A percentile compares a stretch with the other conserved stretches of the same genome.
These are phyloP conservation scores for Zootermopsis nevadensis DNA, from an alignment of 2,888 invertebrate species.

Conservation along the genomic window DNA sequence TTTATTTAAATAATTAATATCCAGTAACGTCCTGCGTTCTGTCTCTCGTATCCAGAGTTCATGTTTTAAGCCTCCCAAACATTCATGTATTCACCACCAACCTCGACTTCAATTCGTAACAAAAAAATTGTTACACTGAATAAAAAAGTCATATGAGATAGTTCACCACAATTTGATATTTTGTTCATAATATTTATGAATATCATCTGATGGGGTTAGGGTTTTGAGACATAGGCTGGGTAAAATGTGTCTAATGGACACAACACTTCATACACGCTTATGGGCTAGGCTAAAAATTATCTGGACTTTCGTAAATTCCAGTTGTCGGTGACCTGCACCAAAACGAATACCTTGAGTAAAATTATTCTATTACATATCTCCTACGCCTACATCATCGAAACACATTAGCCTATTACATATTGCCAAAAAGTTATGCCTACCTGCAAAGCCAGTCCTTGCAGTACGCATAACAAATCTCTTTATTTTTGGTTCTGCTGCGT, in stretches of 20 bases:
- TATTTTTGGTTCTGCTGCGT: neutral
- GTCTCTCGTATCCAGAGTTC: constrained; percentile 44
- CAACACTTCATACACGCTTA: constrained; percentile 17
- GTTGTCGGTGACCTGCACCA: constrained; percentile 50
- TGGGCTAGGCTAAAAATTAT: constrained; percentile 46
- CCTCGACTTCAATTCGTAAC: constrained; percentile 23
- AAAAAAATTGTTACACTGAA: constrained; percentile 38
- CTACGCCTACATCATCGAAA: constrained; percentile 45
- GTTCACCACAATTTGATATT: constrained; percentile 22
- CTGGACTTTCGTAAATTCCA: constrained; percentile 42
- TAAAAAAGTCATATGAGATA: constrained; percentile 20
- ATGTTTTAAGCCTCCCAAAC: constrained; percentile 33
- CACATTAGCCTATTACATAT: constrained; percentile 41
- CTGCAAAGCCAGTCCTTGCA: neutral
- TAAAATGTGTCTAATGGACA: constrained; percentile 32
- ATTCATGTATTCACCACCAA: constrained; percentile 27
- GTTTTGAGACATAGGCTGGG: constrained; percentile 23
- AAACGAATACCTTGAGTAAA: constrained; percentile 47
- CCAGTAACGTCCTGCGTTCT: constrained; percentile 50
- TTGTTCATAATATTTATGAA: neutral
- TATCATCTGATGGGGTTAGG: constrained; percentile 21
- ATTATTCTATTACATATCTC: constrained; percentile 41
- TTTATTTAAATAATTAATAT: constrained; percentile 41
- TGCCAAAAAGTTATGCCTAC: constrained; percentile 33
- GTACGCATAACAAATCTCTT: constrained; percentile 14